Evolutionary conservation across 2,888 invertebrate species (phyloP).

Genomic region (Ochropacha duplaris): DNA sequence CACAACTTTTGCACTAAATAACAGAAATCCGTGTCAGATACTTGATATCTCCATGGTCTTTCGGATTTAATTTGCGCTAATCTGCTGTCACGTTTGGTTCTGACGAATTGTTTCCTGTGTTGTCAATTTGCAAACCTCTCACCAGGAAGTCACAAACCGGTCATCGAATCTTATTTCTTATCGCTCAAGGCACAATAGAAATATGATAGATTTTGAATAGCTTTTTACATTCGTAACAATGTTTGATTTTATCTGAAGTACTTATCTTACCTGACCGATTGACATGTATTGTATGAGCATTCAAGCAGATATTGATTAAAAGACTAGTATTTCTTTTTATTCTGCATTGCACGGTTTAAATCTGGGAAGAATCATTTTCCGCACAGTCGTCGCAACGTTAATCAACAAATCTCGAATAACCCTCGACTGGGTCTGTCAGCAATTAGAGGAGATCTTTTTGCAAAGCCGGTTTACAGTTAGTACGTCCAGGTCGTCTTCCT

Average conservation of each 20-base stretch:
- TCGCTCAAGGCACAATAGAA: not conserved
- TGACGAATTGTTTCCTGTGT: not conserved
- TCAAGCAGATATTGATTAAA: not conserved
- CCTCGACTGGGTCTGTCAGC: constrained; percentile 42
- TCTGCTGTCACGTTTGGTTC: not conserved
- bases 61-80: not conserved
- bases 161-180: not conserved
- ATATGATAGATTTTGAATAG: not conserved
- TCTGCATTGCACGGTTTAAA: not conserved
- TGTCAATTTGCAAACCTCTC: not conserved
- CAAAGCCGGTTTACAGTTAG: constrained; percentile 62
- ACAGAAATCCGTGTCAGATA: too few species aligned
- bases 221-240: not conserved
- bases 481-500: constrained; percentile 61
- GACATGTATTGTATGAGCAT: not conserved
- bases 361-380: not conserved
- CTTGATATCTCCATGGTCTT: not conserved
- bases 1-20: too few species aligned
- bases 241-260: not conserved
- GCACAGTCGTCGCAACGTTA: not conserved
- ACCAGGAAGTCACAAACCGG: not conserved
- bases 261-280: not conserved
- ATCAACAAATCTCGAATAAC: constrained; percentile 23
- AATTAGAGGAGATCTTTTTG: constrained; percentile 65
- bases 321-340: not conserved